Evolutionary conservation across 1,140 invertebrate genomes (phyloP), one percentile per base, ranked within the genome.

Genomic region (Brachionus asplanchnoidis): DNA sequence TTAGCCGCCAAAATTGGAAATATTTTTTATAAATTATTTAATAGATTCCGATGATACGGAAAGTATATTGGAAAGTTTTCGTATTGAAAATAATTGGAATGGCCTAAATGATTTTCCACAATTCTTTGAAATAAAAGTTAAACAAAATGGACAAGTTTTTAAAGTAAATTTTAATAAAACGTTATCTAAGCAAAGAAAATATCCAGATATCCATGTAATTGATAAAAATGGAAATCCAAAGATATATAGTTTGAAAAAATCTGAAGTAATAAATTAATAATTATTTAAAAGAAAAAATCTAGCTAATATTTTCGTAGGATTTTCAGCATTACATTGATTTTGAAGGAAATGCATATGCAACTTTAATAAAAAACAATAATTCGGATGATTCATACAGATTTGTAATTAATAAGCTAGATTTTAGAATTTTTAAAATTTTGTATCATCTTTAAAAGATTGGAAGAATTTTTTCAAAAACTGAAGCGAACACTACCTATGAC

Each of bases 211-310:
- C 14, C 32, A 77, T 28, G 20, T 50, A 26, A 46, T 50, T 50
- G 73, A 77, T 77, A 50, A 77, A 77, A 32, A 77, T 26, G 73
- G 73, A 44, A 28, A 46, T 50, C 42, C 73, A 2, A 50, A n/a
- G 1, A 53, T 53, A 53, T 50, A 77, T n/a, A 1, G 11, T 12
- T 26, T 77, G 9, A 1, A 77, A 23, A 50, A 20, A 26, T 26
- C 42, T 11, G 42, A 77, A 12, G 73, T 77, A 53, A 36, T n/a
- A 28, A 6, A 6, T 36, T 36, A 36, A 5, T 70, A 36, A 70
- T 17, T 11, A 32, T 28, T 32, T 68, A 28, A 32, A n/a, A 28
- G 14, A 70, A 70, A 70, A 70, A n/a, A 14, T n/a, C 1, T 12
- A 70, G n/a, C 14, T 32, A 36, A n/a, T 40, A n/a, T 23, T 7